Base-by-base conservation (phyloP, 2,797 vertebrate genomes). In the Pelodytes ibericus region DNA sequence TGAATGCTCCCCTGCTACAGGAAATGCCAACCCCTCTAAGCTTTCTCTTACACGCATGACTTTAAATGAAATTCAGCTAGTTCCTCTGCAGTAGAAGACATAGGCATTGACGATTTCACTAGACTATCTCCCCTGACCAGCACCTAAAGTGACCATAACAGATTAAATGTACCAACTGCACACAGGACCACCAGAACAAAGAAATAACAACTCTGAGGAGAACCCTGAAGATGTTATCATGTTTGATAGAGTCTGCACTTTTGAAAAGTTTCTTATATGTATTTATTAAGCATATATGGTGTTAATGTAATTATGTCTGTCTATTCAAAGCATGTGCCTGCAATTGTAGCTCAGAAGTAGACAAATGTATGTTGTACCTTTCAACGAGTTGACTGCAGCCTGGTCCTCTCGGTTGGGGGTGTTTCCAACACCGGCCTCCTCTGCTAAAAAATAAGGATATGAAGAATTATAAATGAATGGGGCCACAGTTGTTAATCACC, bases 351-450 rank as follows among this genome's bases (percentile, higher is more conserved):
- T n/a, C n/a, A 16, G 41, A 15, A 13, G 18, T 8, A 44, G 15
- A 44, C 18, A 1, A 11, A 22, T 7, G 6, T 24, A 53, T 22
- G 31, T 20, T 24, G 36, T 77, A 92, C 90, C 90, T 92, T 89
- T 89, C 71, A 80, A 58, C 7, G 86, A 82, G 9, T 91, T 89
- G 80, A 88, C 90, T 1, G 88, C 88, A 20, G 91, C 90, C 0
- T 89, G 90, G 80, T 90, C 91, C 66, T 91, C 91, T 81, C 85
- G 83, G 82, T 29, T 90, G 74, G 89, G 88, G 41, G 89, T 91
- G 73, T 90, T 89, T 78, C 88, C 91, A 4, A 89, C 58, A 0
- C 89, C 91, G 0, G 91, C 89, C 82, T 92, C 90, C 82, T 93
- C 92, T 80, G 90, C 90, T 93, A 86, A 47, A 73, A 87, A 53